Evolutionary conservation across 1,140 invertebrate species (phyloP).

Genomic region (Caenorhabditis elegans): WBcel235 BX284605.5:5098001-5098500

Average conservation of each 20-base stretch:
- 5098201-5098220: constrained; percentile 40
- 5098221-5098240: constrained; percentile 35
- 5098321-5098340: constrained; percentile 9
- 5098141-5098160: not conserved
- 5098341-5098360: constrained; percentile 39
- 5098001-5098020: too few relatives aligned
- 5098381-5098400: constrained; percentile 16
- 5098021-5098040: not conserved
- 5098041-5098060: constrained; percentile 38
- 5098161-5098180: constrained; percentile 38
- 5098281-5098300: not conserved
- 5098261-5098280: not conserved
- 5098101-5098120: not conserved
- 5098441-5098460: constrained; percentile 13
- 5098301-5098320: too few relatives aligned
- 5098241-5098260: constrained; percentile 35
- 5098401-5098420: not conserved
- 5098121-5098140: not conserved
- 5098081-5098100: constrained; percentile 28
- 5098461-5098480: constrained; percentile 26
- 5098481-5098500: constrained; percentile 10
- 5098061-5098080: constrained; percentile 42
- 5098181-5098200: constrained; percentile 41
- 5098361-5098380: constrained; percentile 38
- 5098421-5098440: not conserved